Base-by-base conservation (phyloP, 1,140 invertebrate species). In the Hyposmocoma kahamanoa region DNA sequence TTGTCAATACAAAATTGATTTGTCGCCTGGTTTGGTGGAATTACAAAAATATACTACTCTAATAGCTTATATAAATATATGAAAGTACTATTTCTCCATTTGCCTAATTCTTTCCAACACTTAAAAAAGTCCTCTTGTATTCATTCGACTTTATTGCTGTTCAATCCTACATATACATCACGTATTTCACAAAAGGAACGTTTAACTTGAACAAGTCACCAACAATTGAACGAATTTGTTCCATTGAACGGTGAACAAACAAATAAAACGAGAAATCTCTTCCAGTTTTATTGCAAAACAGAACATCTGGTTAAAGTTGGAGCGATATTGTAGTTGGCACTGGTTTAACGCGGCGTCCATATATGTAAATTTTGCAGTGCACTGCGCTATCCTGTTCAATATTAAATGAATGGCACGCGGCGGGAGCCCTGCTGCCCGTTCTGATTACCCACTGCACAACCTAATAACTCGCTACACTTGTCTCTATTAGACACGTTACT, bases 351-450 rank as follows among this genome's bases (percentile, higher is more conserved):
- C 28, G 36, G 36, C 36, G 41, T 26, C 24, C 42, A 43, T 42
- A 47, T 50, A 50, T 50, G 44, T 53, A 53, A 48, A 44, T 47
- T 42, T 38, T 54, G 53, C 54, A 50, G 51, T 57, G 49, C 32
- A 53, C 41, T 57, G 53, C 59, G 56, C 58, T 58, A 59, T 54
- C 42, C 41, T 47, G 59, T 56, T 68, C 59, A 68, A 68, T 68
- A 64, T 58, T 64, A 61, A 59, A 68, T 51, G 61, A 64, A 56
- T 50, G 59, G 57, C 57, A 62, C 53, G 59, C 62, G 53, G 59
- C 55, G 47, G n/a, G n/a, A n/a, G 56, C 39, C 45, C 48, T 56
- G 53, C 57, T 56, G 56, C 51, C 56, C 58, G 49, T 56, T 42
- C 43, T 63, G 67, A 68, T 71, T 69, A 57, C 56, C 38, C 42